Base-by-base conservation (phyloP, 2,888 invertebrate genomes). In the Zaprionus obscuricornis region DNA sequence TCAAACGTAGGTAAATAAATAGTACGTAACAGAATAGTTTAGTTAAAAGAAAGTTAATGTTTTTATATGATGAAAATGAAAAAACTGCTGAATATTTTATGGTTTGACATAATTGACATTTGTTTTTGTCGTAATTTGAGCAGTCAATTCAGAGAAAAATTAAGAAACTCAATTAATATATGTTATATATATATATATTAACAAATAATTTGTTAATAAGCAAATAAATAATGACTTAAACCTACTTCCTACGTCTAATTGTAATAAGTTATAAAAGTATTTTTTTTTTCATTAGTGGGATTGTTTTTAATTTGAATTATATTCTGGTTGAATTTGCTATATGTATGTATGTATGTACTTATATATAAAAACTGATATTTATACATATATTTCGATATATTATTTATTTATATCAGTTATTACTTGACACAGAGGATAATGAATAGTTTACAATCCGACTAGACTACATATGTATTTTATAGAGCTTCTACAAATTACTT, bases 401-500 rank as follows among this genome's bases (percentile, higher is more conserved):
- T 57, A 33, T 46, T 40, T 17, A 33, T 52, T 33, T 46, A 57
- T 54, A 56, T 60, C 57, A 66, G 56, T 72, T 58, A 59, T 55
- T 64, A 60, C 49, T 68, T 57, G 75, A 75, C 72, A 72, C 72
- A 49, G 58, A 56, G 49, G 58, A 46, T n/a, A n/a, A n/a, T 57
- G 47, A 56, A 34, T 63, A 69, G 79, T 63, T 69, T 73, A 78
- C 73, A 75, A 62, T 78, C 66, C 58, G 65, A 69, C 56, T 78
- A 58, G 33, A 40, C 58, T 68, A 57, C 33, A n/a, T n/a, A n/a
- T n/a, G n/a, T n/a, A n/a, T n/a, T n/a, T n/a, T 55, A 42, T 52
- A 73, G 47, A 49, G 54, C 49, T 47, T 46, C 64, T 75, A 82
- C 52, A 79, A 74, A 72, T 71, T 60, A 43, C 58, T 52, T 47